Evolutionary conservation across 37 sponge, comb jelly and placozoan genomes (phyloP).

Genomic region (Axinella damicornis): DNA sequence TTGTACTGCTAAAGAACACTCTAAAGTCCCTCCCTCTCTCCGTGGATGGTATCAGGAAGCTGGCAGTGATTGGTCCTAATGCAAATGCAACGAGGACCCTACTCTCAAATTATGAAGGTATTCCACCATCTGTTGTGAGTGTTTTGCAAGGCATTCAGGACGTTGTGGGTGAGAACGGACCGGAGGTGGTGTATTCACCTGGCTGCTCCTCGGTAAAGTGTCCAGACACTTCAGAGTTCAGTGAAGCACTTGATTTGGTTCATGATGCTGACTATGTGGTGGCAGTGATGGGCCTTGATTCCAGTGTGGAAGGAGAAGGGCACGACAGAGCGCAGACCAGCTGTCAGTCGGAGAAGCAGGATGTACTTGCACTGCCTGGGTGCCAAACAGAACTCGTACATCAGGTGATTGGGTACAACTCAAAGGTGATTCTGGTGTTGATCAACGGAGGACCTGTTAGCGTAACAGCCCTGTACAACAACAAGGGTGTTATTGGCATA

Average conservation of each 20-base stretch:
- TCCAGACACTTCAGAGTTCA: slow-evolving; percentile 34
- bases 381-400: slow-evolving; percentile 58
- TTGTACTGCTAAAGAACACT: slow-evolving; percentile 61
- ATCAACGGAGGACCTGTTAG: slow-evolving; percentile 79
- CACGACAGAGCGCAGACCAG: slow-evolving; percentile 41
- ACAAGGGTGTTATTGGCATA: slow-evolving; percentile 39
- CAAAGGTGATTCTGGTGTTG: slow-evolving; percentile 52
- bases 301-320: slow-evolving; percentile 59
- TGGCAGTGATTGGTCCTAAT: slow-evolving; percentile 65
- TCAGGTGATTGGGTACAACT: not conserved
- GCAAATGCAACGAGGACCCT: slow-evolving; percentile 40
- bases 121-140: slow-evolving; percentile 26
- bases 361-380: slow-evolving; percentile 62
- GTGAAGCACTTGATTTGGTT: slow-evolving; percentile 18
- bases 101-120: slow-evolving; percentile 70
- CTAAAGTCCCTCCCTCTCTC: not conserved
- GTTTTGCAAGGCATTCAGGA: slow-evolving; percentile 59
- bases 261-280: slow-evolving; percentile 61
- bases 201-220: slow-evolving; percentile 45
- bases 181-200: slow-evolving; percentile 10
- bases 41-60: not conserved
- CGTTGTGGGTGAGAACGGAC: not conserved
- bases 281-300: slow-evolving; percentile 70
- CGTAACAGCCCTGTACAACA: slow-evolving; percentile 6
- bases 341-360: slow-evolving; percentile 13